Base-by-base conservation (phyloP, 2,888 invertebrate genomes). In the Ommatoiulus sabulosus region DNA sequence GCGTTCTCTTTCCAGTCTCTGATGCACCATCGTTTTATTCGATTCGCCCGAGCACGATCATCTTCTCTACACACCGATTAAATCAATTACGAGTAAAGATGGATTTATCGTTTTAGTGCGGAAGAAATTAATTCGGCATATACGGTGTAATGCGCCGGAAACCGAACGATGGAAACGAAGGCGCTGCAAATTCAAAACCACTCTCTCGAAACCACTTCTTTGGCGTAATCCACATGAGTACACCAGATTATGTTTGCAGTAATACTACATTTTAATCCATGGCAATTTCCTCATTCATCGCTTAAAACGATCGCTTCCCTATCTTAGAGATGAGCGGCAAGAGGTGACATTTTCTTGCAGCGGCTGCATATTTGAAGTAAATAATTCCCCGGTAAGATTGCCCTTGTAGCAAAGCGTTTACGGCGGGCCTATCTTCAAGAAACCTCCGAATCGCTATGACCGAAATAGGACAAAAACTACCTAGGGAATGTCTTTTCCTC, bases 261-360 rank as follows among this genome's bases (percentile, higher is more conserved):
- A 72, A 72, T 72, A 72, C 20, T 24, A 72, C 72, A 72, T 72
- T 72, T 72, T 72, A 72, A 72, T 72, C 72, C 72, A 8, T 24
- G 6, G 24, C 24, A 72, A 20, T 24, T 24, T 7, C 24, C 72
- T 24, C 24, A 24, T 72, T 72, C 72, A 72, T 24, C 20, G 24
- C 72, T 24, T 24, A 72, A 72, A 72, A 0, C 24, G 20, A 72
- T 20, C 24, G 72, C 72, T 24, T 24, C 24, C 8, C 24, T 24
- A 20, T 24, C 72, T 20, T 72, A 10, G 72, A 10, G 15, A 52
- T 15, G 72, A 8, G 12, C 52, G 52, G 12, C 35, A 35, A 52
- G 24, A 72, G 1, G 24, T 20, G 20, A 7, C 10, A 8, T 24
- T 63, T 63, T n/a, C 17, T 20, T 24, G 24, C 15, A 72, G 52